A percentile compares a stretch with the other conserved stretches of the same genome.
phyloP scores from a whole-genome alignment of 2,113 vertebrate genomes.

The Cyrtonyx montezumae region DNA sequence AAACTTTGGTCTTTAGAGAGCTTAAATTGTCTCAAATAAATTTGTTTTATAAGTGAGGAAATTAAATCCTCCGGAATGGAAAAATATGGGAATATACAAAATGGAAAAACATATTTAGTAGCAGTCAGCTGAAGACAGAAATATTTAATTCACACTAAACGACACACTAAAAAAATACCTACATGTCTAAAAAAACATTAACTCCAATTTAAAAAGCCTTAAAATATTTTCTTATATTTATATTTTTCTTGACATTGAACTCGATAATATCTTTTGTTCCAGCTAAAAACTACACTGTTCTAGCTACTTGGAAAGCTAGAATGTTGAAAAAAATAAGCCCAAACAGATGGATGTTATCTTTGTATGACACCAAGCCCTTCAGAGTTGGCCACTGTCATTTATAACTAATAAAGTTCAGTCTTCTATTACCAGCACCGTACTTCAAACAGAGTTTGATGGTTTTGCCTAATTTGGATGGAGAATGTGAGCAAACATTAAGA shows the following conservation, averaged over 20 bases:
- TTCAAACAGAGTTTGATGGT: neutral
- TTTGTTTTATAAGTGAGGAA: neutral
- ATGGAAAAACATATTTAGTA: neutral
- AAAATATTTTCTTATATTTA: neutral
- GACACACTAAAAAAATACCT: neutral
- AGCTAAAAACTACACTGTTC: neutral
- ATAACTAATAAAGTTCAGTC: neutral
- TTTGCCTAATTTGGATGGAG: neutral
- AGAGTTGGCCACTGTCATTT: neutral
- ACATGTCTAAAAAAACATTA: neutral
- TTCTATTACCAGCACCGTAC: neutral
- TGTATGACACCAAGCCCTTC: neutral
- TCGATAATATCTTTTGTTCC: neutral
- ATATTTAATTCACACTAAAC: neutral
- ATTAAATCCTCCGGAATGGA: neutral
- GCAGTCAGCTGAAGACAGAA: neutral
- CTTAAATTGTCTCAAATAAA: neutral
- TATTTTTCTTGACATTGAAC: neutral
- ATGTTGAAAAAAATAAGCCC: neutral
- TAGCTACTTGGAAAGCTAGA: constrained; percentile 10
- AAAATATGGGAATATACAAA: neutral
- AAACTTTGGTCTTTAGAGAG: neutral
- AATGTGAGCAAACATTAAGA: neutral
- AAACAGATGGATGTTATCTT: constrained; percentile 11
- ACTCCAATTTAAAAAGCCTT: neutral